Evolutionary conservation across 2,888 invertebrate genomes (phyloP), one percentile per base, ranked within the genome.

Genomic region (Sericinus montela): DNA sequence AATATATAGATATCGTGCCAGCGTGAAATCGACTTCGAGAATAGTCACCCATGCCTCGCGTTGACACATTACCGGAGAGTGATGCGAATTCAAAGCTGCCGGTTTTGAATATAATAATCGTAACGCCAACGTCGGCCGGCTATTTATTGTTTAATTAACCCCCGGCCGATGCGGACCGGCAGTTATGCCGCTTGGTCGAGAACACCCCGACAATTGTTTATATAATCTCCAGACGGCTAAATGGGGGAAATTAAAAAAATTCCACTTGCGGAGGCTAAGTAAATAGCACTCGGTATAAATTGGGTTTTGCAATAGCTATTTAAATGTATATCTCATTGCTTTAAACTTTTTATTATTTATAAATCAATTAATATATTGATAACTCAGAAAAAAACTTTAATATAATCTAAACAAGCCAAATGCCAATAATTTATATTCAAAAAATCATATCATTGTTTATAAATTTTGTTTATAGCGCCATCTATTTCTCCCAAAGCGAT

Each of bases 101-200:
- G 62, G 69, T 75, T 83, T 82, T 80, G 78, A 85, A 84, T 81
- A 85, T 80, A 80, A 85, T 85, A 84, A 83, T 76, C 79, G 80
- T 84, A 77, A 76, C 53, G 51, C 52, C 54, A 37, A 50, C 53
- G 46, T 37, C 60, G 56, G 62, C 57, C 56, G 65, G 70, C 78
- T 87, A 86, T 88, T 88, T 87, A 88, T 88, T 77, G 86, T 85
- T 87, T 86, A 87, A 88, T 88, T 86, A 86, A 74, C 79, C 73
- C 72, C 67, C 58, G 57, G 57, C 54, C 56, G 55, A 51, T 62
- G 57, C 63, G 68, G 72, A 72, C 72, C 74, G 59, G 69, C 72
- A 60, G 65, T 75, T 11, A 11, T 11, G 69, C 68, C 62, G 64
- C 68, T 58, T 54, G 25, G 30, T 44, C 48, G 37, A 30, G 63